Evolutionary conservation across 2,888 invertebrate genomes (phyloP), one percentile per base, ranked within the genome.

Genomic region (Spisula solida): DNA sequence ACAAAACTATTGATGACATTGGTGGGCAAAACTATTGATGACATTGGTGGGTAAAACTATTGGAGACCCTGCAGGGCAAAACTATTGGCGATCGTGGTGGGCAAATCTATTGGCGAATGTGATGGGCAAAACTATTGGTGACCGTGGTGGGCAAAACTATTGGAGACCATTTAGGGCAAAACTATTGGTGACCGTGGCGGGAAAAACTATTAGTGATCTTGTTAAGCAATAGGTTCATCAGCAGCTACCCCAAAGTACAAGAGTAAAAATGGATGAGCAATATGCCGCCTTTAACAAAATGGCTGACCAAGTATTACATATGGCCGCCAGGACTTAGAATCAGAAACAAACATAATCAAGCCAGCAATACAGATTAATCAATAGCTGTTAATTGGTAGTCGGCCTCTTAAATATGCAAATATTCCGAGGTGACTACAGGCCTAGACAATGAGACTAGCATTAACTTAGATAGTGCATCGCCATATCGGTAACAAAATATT

Each of bases 381-480:
- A 18, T 75, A 31, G 18, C 18, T 25, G 75, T 75, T 75, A 75
- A 75, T 75, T 75, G 75, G 75, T 75, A 75, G 75, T 31, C 75
- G 5, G 4, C 34, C 31, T 75, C 75, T 25, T 34, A 75, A 34
- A 34, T 75, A 75, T 75, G 75, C 75, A 31, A 34, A 75, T 75
- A 75, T 34, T 75, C 75, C 20, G 16, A 75, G 75, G 75, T 75
- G 75, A 75, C 75, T 31, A 12, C 31, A 75, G 2, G 75, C 75
- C 75, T 75, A 75, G 75, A 75, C 75, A 34, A 34, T 75, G 18
- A 34, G 75, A 75, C 75, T 31, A 34, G 75, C 75, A 16, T 31
- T 75, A 75, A 31, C 75, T 75, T 75, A 75, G 75, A 75, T 31
- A 34, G 12, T 18, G 31, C 75, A 75, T 75, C 29, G 31, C 31